Conservation (phyloP, 2,888 invertebrate genomes). For the Thyatira batis region DNA sequence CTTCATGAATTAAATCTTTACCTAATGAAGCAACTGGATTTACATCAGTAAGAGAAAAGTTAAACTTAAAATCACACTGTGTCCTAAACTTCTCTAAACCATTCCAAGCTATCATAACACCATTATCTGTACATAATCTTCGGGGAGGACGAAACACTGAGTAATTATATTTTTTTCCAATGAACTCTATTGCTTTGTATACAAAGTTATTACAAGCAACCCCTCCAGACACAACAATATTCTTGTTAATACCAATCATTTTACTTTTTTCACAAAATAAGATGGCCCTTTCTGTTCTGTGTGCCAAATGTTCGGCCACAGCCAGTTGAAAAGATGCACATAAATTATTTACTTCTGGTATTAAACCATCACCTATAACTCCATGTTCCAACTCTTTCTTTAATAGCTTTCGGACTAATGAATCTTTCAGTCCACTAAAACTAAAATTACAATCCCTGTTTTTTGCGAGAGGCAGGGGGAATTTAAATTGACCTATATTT, state of each 20-base stretch:
- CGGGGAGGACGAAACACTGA: slow-evolving; percentile 89
- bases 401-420: slow-evolving; percentile 76
- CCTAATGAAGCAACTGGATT: slow-evolving; percentile 85
- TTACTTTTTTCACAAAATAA: slow-evolving; percentile 84
- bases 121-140: slow-evolving; percentile 97
- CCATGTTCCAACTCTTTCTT: slow-evolving; percentile 82
- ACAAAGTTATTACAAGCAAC: slow-evolving; percentile 97
- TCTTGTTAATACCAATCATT: slow-evolving; percentile 81
- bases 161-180: slow-evolving; percentile 86
- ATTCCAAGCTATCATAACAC: slow-evolving; percentile 99
- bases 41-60: slow-evolving; percentile 83
- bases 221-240: slow-evolving; percentile 95
- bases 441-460: slow-evolving; percentile 94
- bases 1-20: slow-evolving; percentile 79
- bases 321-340: slow-evolving; percentile 93
- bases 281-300: slow-evolving; percentile 92
- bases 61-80: slow-evolving; percentile 59
- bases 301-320: slow-evolving; percentile 89
- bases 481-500: slow-evolving; percentile 84
- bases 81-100: slow-evolving; percentile 89
- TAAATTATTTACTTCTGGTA: slow-evolving; percentile 89
- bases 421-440: slow-evolving; percentile 91
- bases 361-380: slow-evolving; percentile 85
- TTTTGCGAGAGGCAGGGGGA: slow-evolving; percentile 84
- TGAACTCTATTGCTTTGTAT: slow-evolving; percentile 84